Percentiles rank a stretch among this genome's conserved stretches.
phyloP scores from a whole-genome alignment of 2,113 vertebrate genomes.

The Burhinus bistriatus region DNA sequence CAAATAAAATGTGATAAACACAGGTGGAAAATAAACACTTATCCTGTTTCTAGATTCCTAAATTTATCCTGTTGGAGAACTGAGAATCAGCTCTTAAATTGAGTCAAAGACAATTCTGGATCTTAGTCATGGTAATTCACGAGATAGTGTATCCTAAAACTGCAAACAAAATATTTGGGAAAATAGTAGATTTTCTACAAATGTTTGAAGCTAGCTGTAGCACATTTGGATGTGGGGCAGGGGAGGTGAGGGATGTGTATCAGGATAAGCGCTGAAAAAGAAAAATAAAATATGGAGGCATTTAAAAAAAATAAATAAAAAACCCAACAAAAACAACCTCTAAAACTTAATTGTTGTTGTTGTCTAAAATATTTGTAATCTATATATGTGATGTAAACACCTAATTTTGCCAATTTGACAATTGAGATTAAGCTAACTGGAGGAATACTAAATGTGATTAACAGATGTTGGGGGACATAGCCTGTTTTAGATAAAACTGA shows the following conservation, averaged over 20 bases:
- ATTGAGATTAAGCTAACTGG: background rate
- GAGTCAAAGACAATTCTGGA: background rate
- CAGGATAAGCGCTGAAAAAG: background rate
- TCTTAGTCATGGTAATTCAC: background rate
- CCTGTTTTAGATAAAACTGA: background rate
- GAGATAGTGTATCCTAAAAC: background rate
- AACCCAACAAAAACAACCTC: background rate
- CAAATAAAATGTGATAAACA: background rate
- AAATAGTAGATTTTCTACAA: background rate
- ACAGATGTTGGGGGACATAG: background rate
- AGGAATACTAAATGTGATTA: background rate
- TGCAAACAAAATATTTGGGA: background rate
- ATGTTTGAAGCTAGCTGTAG: background rate
- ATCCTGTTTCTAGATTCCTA: background rate
- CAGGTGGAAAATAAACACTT: background rate
- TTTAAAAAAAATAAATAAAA: background rate
- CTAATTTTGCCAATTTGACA: background rate
- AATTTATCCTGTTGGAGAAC: background rate
- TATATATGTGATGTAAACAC: background rate
- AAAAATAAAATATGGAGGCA: background rate
- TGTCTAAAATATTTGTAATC: background rate
- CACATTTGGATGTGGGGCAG: background rate
- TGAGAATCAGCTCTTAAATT: background rate
- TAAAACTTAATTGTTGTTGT: background rate
- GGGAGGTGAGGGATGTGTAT: rapidly evolving